Percentiles rank a stretch among this genome's conserved stretches.
phyloP scores from a whole-genome alignment of 2,797 vertebrate genomes.

The Pachyuromys duprasi region DNA sequence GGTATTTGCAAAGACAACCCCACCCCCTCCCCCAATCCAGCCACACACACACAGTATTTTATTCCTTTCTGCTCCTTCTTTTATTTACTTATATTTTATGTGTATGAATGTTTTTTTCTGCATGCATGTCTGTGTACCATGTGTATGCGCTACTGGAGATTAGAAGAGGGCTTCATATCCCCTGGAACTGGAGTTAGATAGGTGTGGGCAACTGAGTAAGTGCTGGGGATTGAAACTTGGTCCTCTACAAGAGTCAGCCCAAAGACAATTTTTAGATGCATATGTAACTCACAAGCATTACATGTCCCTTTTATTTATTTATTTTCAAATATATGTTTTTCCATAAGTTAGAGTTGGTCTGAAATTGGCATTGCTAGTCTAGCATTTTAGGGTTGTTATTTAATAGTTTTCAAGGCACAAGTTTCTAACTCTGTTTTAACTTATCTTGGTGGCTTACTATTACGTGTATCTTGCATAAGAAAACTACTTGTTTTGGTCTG shows the following conservation, averaged over 20 bases:
- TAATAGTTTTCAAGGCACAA: background rate
- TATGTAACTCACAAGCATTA: background rate
- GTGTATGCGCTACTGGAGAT: background rate
- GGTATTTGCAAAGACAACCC: background rate
- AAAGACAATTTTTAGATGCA: background rate
- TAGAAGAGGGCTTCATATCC: background rate
- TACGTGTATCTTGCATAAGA: background rate
- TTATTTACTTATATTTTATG: background rate
- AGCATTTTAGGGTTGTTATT: background rate
- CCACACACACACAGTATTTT: background rate
- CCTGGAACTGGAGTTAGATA: background rate
- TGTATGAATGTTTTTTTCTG: background rate
- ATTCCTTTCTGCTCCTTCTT: background rate
- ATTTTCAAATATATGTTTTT: background rate
- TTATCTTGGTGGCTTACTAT: background rate
- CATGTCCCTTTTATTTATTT: background rate
- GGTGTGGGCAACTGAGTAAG: no score
- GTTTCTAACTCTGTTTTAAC: background rate
- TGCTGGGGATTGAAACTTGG: background rate
- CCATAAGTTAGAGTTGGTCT: background rate
- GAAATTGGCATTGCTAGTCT: background rate
- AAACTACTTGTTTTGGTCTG: background rate
- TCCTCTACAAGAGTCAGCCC: background rate
- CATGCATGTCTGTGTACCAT: background rate
- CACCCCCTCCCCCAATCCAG: no score